Percentiles rank a stretch among this genome's conserved stretches.
phyloP scores from a whole-genome alignment of 1,140 invertebrate genomes.

The Dinoponera quadriceps region DNA sequence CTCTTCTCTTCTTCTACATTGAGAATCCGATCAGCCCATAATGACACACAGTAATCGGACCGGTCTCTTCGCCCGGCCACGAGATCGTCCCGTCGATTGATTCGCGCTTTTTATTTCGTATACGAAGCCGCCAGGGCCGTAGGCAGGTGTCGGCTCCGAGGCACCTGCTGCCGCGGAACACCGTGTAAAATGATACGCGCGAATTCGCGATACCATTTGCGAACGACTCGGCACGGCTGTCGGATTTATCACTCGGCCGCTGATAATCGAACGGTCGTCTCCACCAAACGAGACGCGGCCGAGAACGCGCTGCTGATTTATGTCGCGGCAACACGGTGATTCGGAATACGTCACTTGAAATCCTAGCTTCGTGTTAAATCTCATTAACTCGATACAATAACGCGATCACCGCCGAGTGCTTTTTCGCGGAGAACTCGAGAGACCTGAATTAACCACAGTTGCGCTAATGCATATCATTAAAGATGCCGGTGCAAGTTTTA shows the following conservation, averaged over 20 bases:
- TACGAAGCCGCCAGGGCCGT: slow-evolving; percentile 5
- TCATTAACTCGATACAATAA: slow-evolving; percentile 47
- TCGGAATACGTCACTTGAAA: slow-evolving; percentile 13
- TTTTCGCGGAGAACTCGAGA: not conserved
- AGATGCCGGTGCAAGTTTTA: slow-evolving; percentile 32
- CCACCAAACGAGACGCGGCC: slow-evolving; percentile 28
- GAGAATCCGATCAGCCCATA: not conserved
- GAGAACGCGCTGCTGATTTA: slow-evolving; percentile 39
- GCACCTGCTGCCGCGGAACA: slow-evolving; percentile 54
- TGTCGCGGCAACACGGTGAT: slow-evolving; percentile 23
- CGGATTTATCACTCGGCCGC: slow-evolving; percentile 30
- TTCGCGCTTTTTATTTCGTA: slow-evolving; percentile 37
- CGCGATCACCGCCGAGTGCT: slow-evolving; percentile 15
- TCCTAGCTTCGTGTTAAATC: slow-evolving; percentile 38
- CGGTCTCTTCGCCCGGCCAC: not conserved
- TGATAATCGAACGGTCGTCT: slow-evolving; percentile 46
- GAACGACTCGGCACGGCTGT: not conserved
- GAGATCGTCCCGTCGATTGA: slow-evolving; percentile 10
- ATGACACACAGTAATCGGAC: slow-evolving; percentile 15
- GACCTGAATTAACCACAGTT: slow-evolving; percentile 33
- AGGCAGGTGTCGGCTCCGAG: slow-evolving; percentile 44
- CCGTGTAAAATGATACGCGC: slow-evolving; percentile 44
- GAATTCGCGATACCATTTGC: slow-evolving; percentile 14
- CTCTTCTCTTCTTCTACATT: not conserved
- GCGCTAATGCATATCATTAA: slow-evolving; percentile 26